phyloP scores from a whole-genome alignment of 2,113 vertebrate species.

The Oreochromis niloticus region DNA sequence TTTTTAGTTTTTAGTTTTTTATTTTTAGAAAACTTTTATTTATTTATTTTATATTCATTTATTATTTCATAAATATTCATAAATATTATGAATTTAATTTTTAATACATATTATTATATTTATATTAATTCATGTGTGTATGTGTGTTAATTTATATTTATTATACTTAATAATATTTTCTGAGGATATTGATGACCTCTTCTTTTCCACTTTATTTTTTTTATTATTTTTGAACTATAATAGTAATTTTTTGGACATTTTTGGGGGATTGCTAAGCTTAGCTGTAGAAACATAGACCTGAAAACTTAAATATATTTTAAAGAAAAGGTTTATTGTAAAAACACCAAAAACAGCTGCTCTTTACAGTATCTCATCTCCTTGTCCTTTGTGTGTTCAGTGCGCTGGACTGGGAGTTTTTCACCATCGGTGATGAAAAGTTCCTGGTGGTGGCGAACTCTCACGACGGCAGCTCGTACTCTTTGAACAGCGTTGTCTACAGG shows the following conservation, averaged over 20 bases:
- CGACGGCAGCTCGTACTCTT: slow-evolving; percentile 83
- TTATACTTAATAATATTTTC: background rate
- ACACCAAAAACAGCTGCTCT: background rate
- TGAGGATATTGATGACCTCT: background rate
- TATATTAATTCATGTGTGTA: background rate
- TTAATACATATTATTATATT: background rate
- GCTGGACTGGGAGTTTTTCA: slow-evolving; percentile 97
- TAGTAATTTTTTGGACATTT: background rate
- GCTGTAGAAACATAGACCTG: background rate
- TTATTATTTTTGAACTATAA: background rate
- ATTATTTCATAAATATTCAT: fast-evolving
- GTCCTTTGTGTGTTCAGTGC: slow-evolving; percentile 70
- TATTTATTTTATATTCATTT: background rate
- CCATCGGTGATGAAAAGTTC: slow-evolving; percentile 87
- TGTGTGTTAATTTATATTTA: background rate
- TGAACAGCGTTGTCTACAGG: slow-evolving; percentile 95
- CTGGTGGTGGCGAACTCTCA: slow-evolving; percentile 94
- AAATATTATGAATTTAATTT: background rate
- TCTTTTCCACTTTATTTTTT: background rate
- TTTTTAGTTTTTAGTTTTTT: background rate
- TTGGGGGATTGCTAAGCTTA: fast-evolving
- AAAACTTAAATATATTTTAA: background rate
- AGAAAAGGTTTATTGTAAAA: background rate
- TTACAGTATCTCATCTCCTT: background rate
- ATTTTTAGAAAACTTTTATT: background rate